Base-by-base conservation (phyloP, 1,140 invertebrate genomes). In the Ctenoplectra terminalis region DNA sequence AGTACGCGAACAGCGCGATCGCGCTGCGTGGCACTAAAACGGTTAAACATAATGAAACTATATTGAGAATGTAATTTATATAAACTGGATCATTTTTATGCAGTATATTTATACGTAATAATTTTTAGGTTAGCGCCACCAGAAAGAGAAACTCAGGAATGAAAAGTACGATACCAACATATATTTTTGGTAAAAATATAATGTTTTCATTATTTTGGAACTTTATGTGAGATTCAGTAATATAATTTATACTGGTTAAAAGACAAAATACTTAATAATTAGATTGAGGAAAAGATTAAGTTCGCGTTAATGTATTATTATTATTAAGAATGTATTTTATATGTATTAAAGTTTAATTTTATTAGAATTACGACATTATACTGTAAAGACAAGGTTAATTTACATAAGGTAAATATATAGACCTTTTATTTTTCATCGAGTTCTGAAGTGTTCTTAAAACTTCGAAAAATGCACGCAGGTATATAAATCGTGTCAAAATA, bases 51-150 rank as follows among this genome's bases (percentile, higher is more conserved):
- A n/a, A n/a, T n/a, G n/a, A n/a, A n/a, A n/a, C n/a, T n/a, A n/a
- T n/a, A n/a, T n/a, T n/a, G n/a, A n/a, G n/a, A n/a, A n/a, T n/a
- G n/a, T n/a, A n/a, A n/a, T n/a, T n/a, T n/a, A n/a, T n/a, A n/a
- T n/a, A n/a, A n/a, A n/a, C n/a, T n/a, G n/a, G n/a, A n/a, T n/a
- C n/a, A n/a, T n/a, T n/a, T n/a, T n/a, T n/a, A n/a, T n/a, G n/a
- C n/a, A n/a, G n/a, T n/a, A n/a, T n/a, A n/a, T n/a, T n/a, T n/a
- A 23, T 43, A 58, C 73, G 0, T 72, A 43, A 20, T 40, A 70
- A 79, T 77, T 89, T 89, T 31, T 73, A 91, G 89, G 54, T 69
- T 91, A 17, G 84, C 86, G 67, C 40, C 82, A 11, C 90, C 90
- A 40, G 89, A 89, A 20, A 87, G 89, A 78, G 43, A 74, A n/a